These are phyloP conservation scores for Chamaetylas fuelleborni DNA, from an alignment of 2,113 vertebrate genomes.

Conservation along the genomic window DNA sequence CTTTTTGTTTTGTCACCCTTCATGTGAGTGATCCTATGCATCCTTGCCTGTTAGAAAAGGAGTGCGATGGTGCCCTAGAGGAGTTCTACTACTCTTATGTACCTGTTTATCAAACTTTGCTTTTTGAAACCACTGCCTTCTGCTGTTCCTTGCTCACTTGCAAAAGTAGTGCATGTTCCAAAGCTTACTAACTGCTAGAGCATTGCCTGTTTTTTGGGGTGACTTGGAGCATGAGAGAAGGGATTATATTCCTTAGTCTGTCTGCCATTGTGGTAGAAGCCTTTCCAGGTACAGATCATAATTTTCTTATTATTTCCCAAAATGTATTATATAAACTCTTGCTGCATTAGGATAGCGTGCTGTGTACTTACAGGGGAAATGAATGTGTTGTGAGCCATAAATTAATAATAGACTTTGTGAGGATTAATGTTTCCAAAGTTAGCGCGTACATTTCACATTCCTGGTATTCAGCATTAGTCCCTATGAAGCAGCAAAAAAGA, in stretches of 20 bases:
- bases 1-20: neutral
- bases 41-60: neutral
- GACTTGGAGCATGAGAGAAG: neutral
- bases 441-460: rapidly evolving
- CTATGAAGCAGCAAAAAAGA: neutral
- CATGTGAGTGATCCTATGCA: neutral
- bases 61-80: neutral
- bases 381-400: neutral
- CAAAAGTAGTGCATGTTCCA: neutral
- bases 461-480: neutral
- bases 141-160: conserved; percentile 6
- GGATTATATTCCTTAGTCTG: neutral
- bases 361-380: neutral
- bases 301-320: neutral
- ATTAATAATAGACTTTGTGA: neutral
- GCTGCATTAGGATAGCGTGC: neutral
- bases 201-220: neutral
- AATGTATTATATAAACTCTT: neutral
- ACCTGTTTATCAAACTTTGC: neutral
- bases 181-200: neutral
- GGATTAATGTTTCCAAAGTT: neutral
- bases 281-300: neutral
- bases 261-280: neutral
- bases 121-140: neutral
- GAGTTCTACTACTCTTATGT: neutral